Percentiles rank a stretch among this genome's conserved stretches.
phyloP scores from a whole-genome alignment of 1,140 invertebrate genomes.

The Lasioglossum baleicum region DNA sequence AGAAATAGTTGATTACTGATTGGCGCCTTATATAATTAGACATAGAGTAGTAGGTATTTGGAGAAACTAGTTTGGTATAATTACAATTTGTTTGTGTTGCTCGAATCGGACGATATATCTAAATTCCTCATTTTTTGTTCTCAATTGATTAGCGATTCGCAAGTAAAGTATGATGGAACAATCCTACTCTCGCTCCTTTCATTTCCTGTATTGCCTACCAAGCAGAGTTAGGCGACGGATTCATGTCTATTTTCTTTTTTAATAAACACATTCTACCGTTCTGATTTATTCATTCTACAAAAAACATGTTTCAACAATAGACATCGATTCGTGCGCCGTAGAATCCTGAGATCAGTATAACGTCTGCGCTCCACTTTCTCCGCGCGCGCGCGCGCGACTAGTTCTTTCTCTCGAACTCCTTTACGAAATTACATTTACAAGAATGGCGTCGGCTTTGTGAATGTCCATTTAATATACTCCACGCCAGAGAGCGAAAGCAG shows the following conservation, averaged over 20 bases:
- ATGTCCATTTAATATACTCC: not conserved
- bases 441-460: not conserved
- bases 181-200: slow-evolving; percentile 62
- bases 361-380: slow-evolving; percentile 63
- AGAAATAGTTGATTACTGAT: slow-evolving; percentile 32
- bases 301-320: slow-evolving; percentile 3
- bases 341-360: slow-evolving; percentile 52
- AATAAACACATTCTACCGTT: slow-evolving; percentile 1
- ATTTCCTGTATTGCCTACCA: slow-evolving; percentile 46
- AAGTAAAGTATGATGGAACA: slow-evolving; percentile 69
- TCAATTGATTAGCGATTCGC: slow-evolving; percentile 45
- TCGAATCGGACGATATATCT: not conserved
- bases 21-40: slow-evolving; percentile 2
- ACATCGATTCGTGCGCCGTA: slow-evolving; percentile 56
- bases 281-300: not conserved
- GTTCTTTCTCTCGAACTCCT: slow-evolving; percentile 41
- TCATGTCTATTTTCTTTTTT: slow-evolving; percentile 39
- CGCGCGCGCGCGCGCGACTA: slow-evolving; percentile 53
- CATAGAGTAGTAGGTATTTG: slow-evolving; percentile 35
- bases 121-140: not conserved
- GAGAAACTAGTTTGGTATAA: slow-evolving; percentile 10
- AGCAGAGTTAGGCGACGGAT: slow-evolving; percentile 40
- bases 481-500: not conserved
- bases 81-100: not conserved
- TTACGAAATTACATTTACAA: not conserved